A percentile compares a stretch with the other conserved stretches of the same genome.
These are phyloP conservation scores for Gallinago undulata DNA, from an alignment of 2,113 vertebrate genomes.

Conservation along the genomic window DNA sequence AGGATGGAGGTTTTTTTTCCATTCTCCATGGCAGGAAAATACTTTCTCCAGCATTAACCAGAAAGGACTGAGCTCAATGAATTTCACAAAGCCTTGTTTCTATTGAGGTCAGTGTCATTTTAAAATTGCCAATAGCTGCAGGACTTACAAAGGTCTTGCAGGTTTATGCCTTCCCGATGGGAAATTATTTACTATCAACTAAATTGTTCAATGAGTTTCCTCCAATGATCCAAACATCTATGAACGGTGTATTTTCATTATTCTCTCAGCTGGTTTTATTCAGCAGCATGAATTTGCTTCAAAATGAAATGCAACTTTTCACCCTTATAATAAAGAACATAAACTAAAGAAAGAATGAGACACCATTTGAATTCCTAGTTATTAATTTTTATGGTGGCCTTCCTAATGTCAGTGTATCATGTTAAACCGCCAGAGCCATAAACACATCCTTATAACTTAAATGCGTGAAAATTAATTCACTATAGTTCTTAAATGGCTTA, in stretches of 20 bases:
- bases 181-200: neutral
- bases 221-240: neutral
- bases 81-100: neutral
- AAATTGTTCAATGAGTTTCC: neutral
- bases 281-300: neutral
- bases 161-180: neutral
- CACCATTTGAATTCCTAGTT: neutral
- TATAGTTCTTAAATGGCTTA: neutral
- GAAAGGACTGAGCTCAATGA: neutral
- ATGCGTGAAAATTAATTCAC: neutral
- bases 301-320: slow-evolving; percentile 3
- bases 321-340: neutral
- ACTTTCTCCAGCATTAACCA: neutral
- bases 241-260: neutral
- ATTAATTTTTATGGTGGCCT: neutral
- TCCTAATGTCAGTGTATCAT: neutral
- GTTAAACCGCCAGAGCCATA: neutral
- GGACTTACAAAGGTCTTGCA: neutral
- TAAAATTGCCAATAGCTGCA: neutral
- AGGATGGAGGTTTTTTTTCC: neutral
- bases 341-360: neutral
- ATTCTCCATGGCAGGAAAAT: neutral
- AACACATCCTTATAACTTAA: neutral
- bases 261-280: neutral
- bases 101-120: neutral